Percentiles rank a stretch among this genome's conserved stretches.
These are phyloP conservation scores for Melierax canorus DNA, from an alignment of 2,113 vertebrate genomes.

Conservation along the genomic window DNA sequence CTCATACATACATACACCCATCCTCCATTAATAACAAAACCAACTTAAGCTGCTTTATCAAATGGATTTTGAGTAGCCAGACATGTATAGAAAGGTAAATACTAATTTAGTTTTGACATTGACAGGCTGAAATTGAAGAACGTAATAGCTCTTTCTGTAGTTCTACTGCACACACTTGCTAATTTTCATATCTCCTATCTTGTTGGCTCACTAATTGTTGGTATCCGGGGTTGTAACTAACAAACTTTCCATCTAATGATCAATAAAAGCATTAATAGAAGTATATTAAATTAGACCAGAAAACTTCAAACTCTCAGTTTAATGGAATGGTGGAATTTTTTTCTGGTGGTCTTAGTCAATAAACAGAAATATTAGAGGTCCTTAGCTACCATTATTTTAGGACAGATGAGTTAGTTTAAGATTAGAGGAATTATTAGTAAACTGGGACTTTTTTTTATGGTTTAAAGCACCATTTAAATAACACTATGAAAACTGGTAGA, in stretches of 20 bases:
- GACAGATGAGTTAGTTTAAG: background rate
- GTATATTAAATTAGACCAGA: background rate
- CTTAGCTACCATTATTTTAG: background rate
- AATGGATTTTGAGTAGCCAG: background rate
- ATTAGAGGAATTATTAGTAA: background rate
- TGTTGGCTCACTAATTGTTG: background rate
- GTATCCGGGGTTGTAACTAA: background rate
- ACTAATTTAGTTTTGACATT: background rate
- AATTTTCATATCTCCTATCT: background rate
- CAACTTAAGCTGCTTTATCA: background rate
- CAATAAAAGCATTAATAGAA: background rate
- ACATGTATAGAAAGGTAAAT: background rate
- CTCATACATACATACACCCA: rapidly evolving
- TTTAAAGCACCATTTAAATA: background rate
- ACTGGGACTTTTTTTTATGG: background rate
- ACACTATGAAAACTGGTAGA: background rate
- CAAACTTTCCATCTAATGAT: background rate
- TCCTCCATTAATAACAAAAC: background rate
- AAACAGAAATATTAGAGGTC: background rate
- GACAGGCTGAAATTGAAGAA: background rate
- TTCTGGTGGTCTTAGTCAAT: background rate
- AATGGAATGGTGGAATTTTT: background rate
- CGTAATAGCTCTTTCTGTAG: rapidly evolving
- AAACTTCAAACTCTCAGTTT: background rate
- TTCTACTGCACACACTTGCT: background rate